Evolutionary conservation across 2,888 invertebrate species (phyloP), one percentile per base, ranked within the genome.

Genomic region (Lasioglossum morio): DNA sequence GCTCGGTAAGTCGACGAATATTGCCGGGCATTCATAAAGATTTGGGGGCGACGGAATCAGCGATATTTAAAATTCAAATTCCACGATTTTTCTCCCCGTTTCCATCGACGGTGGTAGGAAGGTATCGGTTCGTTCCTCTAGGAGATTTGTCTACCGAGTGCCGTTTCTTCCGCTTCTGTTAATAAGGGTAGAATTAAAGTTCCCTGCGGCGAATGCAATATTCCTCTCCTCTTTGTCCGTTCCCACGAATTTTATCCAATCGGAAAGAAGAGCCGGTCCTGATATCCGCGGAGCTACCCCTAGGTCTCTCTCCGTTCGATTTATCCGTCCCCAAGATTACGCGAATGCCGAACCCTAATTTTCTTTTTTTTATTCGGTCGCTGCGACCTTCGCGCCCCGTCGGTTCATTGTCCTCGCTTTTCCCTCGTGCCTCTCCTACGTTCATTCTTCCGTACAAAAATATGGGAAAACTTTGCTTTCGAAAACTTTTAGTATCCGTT

Each of bases 311-410:
- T 14, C 37, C 40, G 7, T 66, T 85, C 77, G 87, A 87, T 87
- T 81, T 46, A 57, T 73, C 40, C 81, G 46, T 46, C 70, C 48
- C 48, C 70, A 81, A 69, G 81, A 83, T 87, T 87, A 76, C 70
- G 69, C 30, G 78, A 69, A 30, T 63, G 74, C 30, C 48, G 77
- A 90, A 81, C 85, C 81, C 70, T 87, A 88, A 88, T 85, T 87
- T 79, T 85, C 69, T 70, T 88, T 85, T 77, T 34, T 72, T 70
- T 79, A 12, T 14, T 48, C 27, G 63, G 53, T 48, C 74, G 77
- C n/a, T 40, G 40, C 87, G 87, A 88, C 87, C 87, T 82, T 85
- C 78, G 73, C 16, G 48, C 77, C 70, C 34, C 57, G 57, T n/a
- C 27, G 79, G 72, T 81, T 79, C 75, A 72, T 83, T 76, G 81